Evolutionary conservation across 2,797 vertebrate species (phyloP), one percentile per base, ranked within the genome.

Genomic region (Parauchenoglanis ngamensis): DNA sequence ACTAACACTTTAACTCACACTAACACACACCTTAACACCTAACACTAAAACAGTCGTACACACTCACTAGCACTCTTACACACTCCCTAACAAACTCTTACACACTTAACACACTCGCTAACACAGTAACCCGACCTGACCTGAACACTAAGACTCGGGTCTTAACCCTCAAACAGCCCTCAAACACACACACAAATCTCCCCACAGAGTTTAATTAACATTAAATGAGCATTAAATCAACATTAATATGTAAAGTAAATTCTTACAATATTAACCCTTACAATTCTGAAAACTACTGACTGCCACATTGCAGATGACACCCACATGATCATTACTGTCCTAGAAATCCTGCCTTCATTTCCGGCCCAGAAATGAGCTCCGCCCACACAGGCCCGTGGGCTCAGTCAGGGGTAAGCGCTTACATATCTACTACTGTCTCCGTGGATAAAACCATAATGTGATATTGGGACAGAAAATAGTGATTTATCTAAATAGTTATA

Each of bases 401-500:
- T 49, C 72, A 49, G 72, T 70, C 68, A 21, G 3, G 1, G 44
- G 21, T 23, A 73, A 67, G 28, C 63, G 4, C 15, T 72, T 44
- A 23, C 28, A 6, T 7, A 21, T 57, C 56, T 57, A 46, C 63
- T 40, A 40, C 35, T 40, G n/a, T n/a, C n/a, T 28, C 0, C 17
- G 65, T 6, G 11, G 13, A 44, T 23, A 4, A 72, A 40, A n/a
- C 2, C 19, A 6, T 72, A 72, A 40, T 23, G 49, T 54, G 19
- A 73, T 85, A 75, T 31, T 54, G 86, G 49, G 92, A 90, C 82
- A 85, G 87, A 87, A 75, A 79, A 67, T 44, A 85, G 77, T 31
- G 59, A 31, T 63, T 49, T 87, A 67, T 52, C 21, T 76, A 12
- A 65, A 19, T 10, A 31, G 7, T 83, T 49, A 4, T 49, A 65